A percentile compares a stretch with the other conserved stretches of the same genome.
phyloP scores from a whole-genome alignment of 1,140 invertebrate species.

The Calliphora vicina region DNA sequence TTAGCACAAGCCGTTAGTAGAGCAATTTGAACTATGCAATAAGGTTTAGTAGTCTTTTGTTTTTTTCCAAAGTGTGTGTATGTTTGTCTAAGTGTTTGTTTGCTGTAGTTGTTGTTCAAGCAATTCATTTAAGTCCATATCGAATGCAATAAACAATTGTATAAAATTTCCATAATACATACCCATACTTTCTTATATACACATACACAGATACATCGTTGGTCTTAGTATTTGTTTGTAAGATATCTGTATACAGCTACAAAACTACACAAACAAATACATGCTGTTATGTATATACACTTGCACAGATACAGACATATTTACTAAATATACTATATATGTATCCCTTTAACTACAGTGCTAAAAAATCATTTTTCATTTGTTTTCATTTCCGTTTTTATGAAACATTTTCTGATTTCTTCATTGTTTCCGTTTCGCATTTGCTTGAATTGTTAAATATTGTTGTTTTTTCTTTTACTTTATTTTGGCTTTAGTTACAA shows the following conservation, averaged over 20 bases:
- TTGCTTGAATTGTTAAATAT: slow-evolving; percentile 26
- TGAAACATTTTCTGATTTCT: slow-evolving; percentile 28
- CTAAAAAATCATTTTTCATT: slow-evolving; percentile 32
- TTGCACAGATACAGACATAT: not conserved
- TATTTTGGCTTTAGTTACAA: not conserved
- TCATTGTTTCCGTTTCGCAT: slow-evolving; percentile 29
- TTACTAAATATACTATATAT: not conserved
- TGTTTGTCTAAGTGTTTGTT: not conserved
- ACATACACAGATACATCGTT: not conserved
- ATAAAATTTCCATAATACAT: not conserved
- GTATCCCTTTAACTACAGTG: not conserved
- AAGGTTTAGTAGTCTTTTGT: not conserved
- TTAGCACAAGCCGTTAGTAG: not conserved
- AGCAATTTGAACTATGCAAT: not conserved
- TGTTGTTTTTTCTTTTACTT: not conserved
- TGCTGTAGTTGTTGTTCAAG: not conserved
- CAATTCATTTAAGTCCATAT: slow-evolving; percentile 10
- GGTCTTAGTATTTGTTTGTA: not conserved
- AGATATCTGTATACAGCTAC: no score
- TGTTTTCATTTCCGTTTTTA: slow-evolving; percentile 33
- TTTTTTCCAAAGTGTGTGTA: no score
- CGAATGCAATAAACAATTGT: not conserved
- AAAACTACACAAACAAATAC: not conserved
- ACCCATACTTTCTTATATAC: not conserved
- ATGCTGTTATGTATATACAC: not conserved